Conservation (phyloP, 2,888 invertebrate genomes). For the Tipula vernalis region DNA sequence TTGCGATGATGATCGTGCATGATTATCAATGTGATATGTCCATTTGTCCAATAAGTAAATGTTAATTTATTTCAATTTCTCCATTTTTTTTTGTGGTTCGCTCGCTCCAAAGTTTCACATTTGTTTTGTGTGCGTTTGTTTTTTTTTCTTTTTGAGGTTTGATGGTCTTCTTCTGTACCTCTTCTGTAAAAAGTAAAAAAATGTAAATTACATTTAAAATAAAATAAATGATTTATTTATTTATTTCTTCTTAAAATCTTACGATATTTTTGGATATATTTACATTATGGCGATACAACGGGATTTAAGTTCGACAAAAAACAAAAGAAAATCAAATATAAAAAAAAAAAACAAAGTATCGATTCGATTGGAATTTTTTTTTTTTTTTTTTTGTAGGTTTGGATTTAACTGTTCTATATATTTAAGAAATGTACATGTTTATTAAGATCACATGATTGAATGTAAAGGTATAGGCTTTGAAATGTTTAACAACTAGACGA, state of each 20-base stretch:
- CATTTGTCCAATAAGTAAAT: slow-evolving; percentile 4
- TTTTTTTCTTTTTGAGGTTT: neutral
- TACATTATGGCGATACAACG: neutral
- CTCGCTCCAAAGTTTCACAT: neutral
- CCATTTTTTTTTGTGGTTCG: no score
- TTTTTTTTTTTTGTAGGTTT: neutral
- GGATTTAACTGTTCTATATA: neutral
- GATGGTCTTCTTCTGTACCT: neutral
- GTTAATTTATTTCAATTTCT: slow-evolving; percentile 4
- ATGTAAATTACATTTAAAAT: neutral
- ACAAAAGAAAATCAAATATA: neutral
- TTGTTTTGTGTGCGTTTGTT: neutral
- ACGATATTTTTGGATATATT: neutral
- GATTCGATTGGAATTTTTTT: neutral
- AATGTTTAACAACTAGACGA: neutral
- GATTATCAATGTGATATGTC: neutral
- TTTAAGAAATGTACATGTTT: neutral
- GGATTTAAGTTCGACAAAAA: neutral
- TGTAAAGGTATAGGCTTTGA: neutral
- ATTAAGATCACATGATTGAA: neutral
- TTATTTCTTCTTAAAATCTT: neutral
- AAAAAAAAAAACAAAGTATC: neutral
- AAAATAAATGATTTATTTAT: neutral
- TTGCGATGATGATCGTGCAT: neutral
- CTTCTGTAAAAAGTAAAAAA: neutral